Conservation (phyloP, 1,140 invertebrate genomes). For the Drosophila ironensis region DNA sequence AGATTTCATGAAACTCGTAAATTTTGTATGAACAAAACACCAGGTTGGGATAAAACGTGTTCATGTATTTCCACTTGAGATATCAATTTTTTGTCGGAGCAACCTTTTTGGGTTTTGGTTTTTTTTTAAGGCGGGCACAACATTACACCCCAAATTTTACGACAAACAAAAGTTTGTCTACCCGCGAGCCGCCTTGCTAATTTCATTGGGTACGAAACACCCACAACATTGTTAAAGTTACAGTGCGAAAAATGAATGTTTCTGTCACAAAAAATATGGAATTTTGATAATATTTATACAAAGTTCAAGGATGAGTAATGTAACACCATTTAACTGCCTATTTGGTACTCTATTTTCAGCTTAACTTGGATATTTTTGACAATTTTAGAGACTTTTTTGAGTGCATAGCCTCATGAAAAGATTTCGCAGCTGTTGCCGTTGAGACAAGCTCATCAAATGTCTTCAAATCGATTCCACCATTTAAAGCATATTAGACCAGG, state of each 20-base stretch:
- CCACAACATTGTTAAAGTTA: background rate
- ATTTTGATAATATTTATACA: no score
- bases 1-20: conserved; percentile 17
- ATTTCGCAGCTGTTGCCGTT: conserved; percentile 31
- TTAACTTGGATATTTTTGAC: background rate
- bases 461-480: conserved; percentile 55
- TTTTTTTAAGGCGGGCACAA: conserved; percentile 4
- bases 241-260: background rate
- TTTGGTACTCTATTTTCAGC: background rate
- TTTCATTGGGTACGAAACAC: conserved; percentile 19
- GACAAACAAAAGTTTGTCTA: conserved; percentile 26
- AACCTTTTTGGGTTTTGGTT: conserved; percentile 2
- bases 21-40: conserved; percentile 26
- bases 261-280: no score
- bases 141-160: conserved; percentile 20
- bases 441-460: conserved; percentile 56
- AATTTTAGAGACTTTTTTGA: background rate
- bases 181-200: conserved; percentile 12
- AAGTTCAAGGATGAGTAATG: no score
- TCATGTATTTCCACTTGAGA: conserved; percentile 36
- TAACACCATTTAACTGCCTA: no score
- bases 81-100: conserved; percentile 12
- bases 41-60: conserved; percentile 13
- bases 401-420: background rate
- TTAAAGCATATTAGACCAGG: conserved; percentile 55